Percentiles rank a stretch among this genome's conserved stretches.
phyloP scores from a whole-genome alignment of 64 coral and sea anemone genomes.

The Pocillopora verrucosa region DNA sequence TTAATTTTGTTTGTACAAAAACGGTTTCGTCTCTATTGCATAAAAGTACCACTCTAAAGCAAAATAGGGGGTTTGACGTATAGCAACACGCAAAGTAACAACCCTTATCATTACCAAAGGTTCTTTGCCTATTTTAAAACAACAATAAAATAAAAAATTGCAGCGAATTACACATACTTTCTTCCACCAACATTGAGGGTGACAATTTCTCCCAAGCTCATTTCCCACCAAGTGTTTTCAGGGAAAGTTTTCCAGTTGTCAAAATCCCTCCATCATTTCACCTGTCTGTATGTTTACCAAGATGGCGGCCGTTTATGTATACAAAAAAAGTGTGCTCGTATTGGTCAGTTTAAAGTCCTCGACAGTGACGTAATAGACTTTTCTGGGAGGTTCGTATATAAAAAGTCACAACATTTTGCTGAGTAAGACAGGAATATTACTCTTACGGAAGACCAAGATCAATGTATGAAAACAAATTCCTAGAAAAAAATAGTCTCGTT shows the following conservation, averaged over 20 bases:
- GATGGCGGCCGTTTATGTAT: slow-evolving; percentile 39
- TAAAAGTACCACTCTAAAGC: too few species aligned
- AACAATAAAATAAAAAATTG: neutral
- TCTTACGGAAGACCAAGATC: too few species aligned
- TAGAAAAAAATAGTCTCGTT: too few species aligned
- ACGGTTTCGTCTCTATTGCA: too few species aligned
- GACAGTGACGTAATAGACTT: neutral
- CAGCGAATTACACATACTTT: slow-evolving; percentile 44
- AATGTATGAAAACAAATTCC: too few species aligned
- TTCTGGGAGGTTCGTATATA: neutral
- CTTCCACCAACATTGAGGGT: slow-evolving; percentile 88
- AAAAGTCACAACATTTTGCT: too few species aligned
- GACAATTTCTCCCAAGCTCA: slow-evolving; percentile 92
- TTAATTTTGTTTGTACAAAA: too few species aligned
- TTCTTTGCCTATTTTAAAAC: neutral
- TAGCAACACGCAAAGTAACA: too few species aligned
- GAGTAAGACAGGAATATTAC: too few species aligned
- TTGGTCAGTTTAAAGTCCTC: slow-evolving; percentile 13
- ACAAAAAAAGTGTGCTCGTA: neutral
- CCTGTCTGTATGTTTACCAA: slow-evolving; percentile 47
- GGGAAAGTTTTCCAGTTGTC: neutral
- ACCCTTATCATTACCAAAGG: neutral
- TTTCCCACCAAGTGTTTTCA: slow-evolving; percentile 39
- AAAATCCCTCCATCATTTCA: slow-evolving; percentile 20
- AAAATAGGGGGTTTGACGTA: too few species aligned